These are phyloP conservation scores for Camptogramma bilineatum DNA, from an alignment of 2,888 invertebrate species.

Conservation along the genomic window DNA sequence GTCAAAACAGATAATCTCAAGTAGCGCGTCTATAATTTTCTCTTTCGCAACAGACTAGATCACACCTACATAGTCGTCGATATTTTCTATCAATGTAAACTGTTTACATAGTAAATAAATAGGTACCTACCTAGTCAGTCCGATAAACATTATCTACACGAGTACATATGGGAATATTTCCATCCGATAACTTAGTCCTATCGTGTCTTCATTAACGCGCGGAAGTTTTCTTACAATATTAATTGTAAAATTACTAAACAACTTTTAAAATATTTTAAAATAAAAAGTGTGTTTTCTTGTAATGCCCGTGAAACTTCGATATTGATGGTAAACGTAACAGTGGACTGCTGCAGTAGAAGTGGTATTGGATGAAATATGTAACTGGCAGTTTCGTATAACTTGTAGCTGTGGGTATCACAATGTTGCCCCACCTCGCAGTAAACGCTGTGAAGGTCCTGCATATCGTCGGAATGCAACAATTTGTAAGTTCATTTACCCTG, in stretches of 20 bases:
- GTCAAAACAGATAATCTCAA: too few species aligned
- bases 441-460: constrained; percentile 73
- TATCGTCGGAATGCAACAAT: constrained; percentile 70
- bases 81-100: constrained; percentile 11
- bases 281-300: neutral
- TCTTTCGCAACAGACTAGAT: neutral
- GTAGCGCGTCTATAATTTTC: too few species aligned
- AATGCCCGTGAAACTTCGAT: constrained; percentile 34
- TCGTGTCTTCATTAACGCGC: constrained; percentile 26
- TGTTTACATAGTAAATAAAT: constrained; percentile 20
- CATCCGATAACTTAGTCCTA: constrained; percentile 39
- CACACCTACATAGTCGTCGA: neutral
- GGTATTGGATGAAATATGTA: constrained; percentile 66
- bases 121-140: neutral
- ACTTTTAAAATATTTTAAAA: neutral
- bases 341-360: constrained; percentile 55
- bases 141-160: constrained; percentile 17
- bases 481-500: constrained; percentile 46
- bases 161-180: constrained; percentile 40
- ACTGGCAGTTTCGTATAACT: neutral
- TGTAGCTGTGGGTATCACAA: constrained; percentile 28
- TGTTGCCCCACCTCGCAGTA: constrained; percentile 53
- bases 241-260: neutral
- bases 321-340: constrained; percentile 63
- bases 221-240: neutral